phyloP scores from a whole-genome alignment of 2,113 vertebrate genomes.

The Muntiacus reevesi region DNA sequence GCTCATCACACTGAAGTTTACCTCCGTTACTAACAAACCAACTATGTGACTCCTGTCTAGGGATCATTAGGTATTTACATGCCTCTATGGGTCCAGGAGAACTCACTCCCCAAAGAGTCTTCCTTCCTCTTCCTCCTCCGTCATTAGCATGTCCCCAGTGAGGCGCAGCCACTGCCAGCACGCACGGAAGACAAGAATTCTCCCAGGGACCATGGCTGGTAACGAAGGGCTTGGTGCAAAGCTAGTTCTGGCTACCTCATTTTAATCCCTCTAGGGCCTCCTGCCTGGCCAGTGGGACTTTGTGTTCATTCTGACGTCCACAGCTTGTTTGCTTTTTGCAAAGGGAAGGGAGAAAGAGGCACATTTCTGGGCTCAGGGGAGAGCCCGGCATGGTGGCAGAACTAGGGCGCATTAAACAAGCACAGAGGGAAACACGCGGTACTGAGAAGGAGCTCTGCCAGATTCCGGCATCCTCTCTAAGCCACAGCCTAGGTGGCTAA shows the following conservation, averaged over 20 bases:
- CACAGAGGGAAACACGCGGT: neutral
- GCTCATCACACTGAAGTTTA: neutral
- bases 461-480: neutral
- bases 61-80: neutral
- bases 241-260: neutral
- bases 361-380: neutral
- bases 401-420: neutral
- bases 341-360: neutral
- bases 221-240: neutral
- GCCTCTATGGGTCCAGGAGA: constrained; percentile 17
- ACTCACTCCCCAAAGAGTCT: constrained; percentile 35
- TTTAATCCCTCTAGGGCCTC: neutral
- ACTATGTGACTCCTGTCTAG: neutral
- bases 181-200: constrained; percentile 43
- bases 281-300: neutral
- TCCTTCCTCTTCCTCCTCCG: constrained; percentile 67
- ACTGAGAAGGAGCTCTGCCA: neutral
- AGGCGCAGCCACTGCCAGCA: neutral
- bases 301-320: neutral
- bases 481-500: fast-evolving
- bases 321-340: neutral
- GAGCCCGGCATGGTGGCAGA: neutral
- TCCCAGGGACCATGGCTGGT: neutral
- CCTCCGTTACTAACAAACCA: constrained; percentile 23
- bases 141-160: constrained; percentile 66